phyloP scores from a whole-genome alignment of 2,113 vertebrate species.

The Synodontis membranacea region DNA sequence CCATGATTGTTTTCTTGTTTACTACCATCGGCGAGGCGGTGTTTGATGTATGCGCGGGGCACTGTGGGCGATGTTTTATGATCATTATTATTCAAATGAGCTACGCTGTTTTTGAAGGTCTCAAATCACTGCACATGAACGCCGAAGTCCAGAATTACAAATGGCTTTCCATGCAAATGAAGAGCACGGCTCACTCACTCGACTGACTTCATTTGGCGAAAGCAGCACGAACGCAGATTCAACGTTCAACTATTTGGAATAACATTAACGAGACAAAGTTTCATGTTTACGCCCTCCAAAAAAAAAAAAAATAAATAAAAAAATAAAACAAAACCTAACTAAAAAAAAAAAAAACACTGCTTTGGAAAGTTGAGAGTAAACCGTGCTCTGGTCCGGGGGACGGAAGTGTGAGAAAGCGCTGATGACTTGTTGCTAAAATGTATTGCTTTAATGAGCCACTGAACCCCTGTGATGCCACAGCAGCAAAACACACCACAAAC shows the following conservation, averaged over 20 bases:
- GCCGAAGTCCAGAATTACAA: slow-evolving; percentile 76
- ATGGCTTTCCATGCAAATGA: slow-evolving; percentile 76
- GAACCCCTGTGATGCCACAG: slow-evolving; percentile 39
- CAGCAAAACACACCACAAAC: slow-evolving; percentile 29
- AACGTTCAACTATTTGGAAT: slow-evolving; percentile 49
- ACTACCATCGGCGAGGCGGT: slow-evolving; percentile 72
- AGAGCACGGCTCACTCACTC: slow-evolving; percentile 67
- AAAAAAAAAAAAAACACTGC: slow-evolving; percentile 3
- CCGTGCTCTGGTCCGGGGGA: slow-evolving; percentile 11
- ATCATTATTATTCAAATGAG: slow-evolving; percentile 82
- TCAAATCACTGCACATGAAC: slow-evolving; percentile 79
- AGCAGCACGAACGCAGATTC: slow-evolving; percentile 37
- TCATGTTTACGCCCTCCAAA: slow-evolving; percentile 24
- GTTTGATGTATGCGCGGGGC: slow-evolving; percentile 72
- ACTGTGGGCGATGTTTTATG: slow-evolving; percentile 74
- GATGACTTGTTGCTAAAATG: slow-evolving; percentile 42
- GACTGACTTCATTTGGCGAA: slow-evolving; percentile 70
- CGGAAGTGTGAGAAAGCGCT: slow-evolving; percentile 2
- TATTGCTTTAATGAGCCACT: slow-evolving; percentile 45
- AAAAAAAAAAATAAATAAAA: background rate
- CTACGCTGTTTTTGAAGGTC: slow-evolving; percentile 76
- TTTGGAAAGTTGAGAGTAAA: slow-evolving; percentile 19
- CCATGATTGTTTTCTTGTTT: slow-evolving; percentile 77
- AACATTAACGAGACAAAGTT: slow-evolving; percentile 55
- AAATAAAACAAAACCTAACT: background rate